These are phyloP conservation scores for Sycophaga agraensis DNA, from an alignment of 1,140 invertebrate genomes.

Conservation along the genomic window DNA sequence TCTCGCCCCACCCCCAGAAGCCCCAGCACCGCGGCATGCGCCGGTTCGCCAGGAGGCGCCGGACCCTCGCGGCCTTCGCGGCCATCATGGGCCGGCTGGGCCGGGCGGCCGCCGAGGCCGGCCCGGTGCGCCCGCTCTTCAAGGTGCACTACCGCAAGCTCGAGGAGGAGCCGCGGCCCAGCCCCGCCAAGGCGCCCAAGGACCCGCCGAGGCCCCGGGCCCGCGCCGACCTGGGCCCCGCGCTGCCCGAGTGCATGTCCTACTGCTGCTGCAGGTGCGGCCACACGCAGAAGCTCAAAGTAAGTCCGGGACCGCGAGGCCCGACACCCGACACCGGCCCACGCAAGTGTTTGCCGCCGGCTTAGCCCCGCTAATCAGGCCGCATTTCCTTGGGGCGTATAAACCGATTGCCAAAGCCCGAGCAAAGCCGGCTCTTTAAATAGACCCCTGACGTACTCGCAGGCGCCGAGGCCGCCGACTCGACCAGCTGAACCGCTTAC, in stretches of 20 bases:
- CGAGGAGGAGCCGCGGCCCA: slow-evolving; percentile 59
- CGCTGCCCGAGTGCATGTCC: slow-evolving; percentile 63
- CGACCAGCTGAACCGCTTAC: no score
- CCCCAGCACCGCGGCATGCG: slow-evolving; percentile 49
- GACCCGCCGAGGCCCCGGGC: no score
- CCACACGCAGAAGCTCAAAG: slow-evolving; percentile 65
- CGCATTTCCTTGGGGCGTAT: no score
- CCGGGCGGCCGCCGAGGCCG: slow-evolving; percentile 33
- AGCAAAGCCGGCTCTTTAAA: no score
- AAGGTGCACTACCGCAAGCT: slow-evolving; percentile 65
- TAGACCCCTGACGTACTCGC: no score
- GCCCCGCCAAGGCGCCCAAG: slow-evolving; percentile 10
- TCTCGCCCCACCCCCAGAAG: slow-evolving; percentile 9
- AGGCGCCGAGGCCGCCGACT: no score
- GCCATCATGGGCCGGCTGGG: slow-evolving; percentile 61
- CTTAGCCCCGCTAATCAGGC: no score
- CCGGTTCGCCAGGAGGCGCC: slow-evolving; percentile 52
- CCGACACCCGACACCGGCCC: no score
- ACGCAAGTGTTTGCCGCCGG: no score
- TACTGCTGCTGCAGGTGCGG: slow-evolving; percentile 68
- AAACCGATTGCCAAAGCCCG: no score
- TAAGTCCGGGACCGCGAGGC: no score
- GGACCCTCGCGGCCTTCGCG: slow-evolving; percentile 50
- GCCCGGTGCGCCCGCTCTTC: slow-evolving; percentile 53
- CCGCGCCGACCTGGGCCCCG: slow-evolving; percentile 34